Evolutionary conservation across 2,113 vertebrate species (phyloP).

Genomic region (Pachyramphus minor): DNA sequence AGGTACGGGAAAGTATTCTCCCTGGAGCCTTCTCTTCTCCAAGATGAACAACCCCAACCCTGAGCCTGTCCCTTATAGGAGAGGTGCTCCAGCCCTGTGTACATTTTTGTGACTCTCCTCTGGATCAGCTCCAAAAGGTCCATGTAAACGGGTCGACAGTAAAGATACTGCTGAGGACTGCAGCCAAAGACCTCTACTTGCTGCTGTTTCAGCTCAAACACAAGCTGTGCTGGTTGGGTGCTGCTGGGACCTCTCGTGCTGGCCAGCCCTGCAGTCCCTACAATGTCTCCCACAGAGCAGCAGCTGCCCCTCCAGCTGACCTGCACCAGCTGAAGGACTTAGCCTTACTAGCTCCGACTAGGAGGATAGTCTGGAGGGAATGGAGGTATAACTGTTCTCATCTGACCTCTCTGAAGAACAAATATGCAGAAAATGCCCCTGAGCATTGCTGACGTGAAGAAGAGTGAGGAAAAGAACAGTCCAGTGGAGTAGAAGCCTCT

Average conservation of each 20-base stretch:
- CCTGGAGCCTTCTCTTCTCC: neutral
- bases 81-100: neutral
- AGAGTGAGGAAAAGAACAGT: too few species aligned
- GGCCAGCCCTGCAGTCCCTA: neutral
- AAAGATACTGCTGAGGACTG: neutral
- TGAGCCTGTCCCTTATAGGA: neutral
- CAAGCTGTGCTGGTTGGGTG: neutral
- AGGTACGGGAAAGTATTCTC: neutral
- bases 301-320: neutral
- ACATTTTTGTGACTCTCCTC: neutral
- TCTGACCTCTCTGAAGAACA: neutral
- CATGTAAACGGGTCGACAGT: neutral
- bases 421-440: neutral
- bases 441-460: too few species aligned
- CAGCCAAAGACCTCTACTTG: neutral
- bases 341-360: neutral
- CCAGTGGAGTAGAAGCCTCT: fast-evolving
- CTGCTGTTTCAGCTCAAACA: neutral
- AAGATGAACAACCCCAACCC: neutral
- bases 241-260: neutral
- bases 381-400: neutral
- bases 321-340: neutral
- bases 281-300: fast-evolving
- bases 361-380: neutral
- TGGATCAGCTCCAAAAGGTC: neutral